phyloP scores from a whole-genome alignment of 2,797 vertebrate species.

The Cyclura pinguis region DNA sequence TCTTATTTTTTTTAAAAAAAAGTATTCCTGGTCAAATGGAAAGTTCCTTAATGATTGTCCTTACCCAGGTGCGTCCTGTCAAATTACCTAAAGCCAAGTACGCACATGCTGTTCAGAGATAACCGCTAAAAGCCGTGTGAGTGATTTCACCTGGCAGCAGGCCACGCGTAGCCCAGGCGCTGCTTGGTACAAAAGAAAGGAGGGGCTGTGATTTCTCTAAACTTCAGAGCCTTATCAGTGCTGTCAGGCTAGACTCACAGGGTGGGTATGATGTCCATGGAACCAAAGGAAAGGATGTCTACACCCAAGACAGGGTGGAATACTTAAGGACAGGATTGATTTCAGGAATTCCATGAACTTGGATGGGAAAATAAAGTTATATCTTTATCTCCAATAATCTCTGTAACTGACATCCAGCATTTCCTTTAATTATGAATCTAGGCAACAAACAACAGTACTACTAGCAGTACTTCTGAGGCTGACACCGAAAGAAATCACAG shows the following conservation, averaged over 20 bases:
- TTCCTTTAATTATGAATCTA: too few species aligned
- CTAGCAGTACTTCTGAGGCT: too few species aligned
- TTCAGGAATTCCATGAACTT: too few species aligned
- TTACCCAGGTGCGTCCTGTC: not conserved
- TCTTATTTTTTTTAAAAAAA: not conserved
- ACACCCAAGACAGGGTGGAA: slow-evolving; percentile 4
- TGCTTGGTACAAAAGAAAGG: not conserved
- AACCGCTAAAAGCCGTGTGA: not conserved
- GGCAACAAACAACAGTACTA: too few species aligned
- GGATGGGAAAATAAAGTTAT: too few species aligned
- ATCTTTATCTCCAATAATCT: too few species aligned
- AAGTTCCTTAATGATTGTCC: not conserved
- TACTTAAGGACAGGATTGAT: not conserved
- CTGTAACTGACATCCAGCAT: too few species aligned
- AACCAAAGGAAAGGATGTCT: slow-evolving; percentile 7
- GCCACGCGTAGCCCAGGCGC: not conserved
- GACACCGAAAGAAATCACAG: too few species aligned
- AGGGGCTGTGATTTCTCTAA: not conserved
- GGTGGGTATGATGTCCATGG: not conserved
- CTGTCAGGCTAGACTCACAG: not conserved
- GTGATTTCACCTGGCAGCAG: not conserved
- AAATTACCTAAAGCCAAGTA: not conserved
- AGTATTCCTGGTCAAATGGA: not conserved
- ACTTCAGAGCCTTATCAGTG: slow-evolving; percentile 1
- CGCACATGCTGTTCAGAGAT: not conserved